Evolutionary conservation across 2,888 invertebrate genomes (phyloP).

Genomic region (Chloroclysta siterata): DNA sequence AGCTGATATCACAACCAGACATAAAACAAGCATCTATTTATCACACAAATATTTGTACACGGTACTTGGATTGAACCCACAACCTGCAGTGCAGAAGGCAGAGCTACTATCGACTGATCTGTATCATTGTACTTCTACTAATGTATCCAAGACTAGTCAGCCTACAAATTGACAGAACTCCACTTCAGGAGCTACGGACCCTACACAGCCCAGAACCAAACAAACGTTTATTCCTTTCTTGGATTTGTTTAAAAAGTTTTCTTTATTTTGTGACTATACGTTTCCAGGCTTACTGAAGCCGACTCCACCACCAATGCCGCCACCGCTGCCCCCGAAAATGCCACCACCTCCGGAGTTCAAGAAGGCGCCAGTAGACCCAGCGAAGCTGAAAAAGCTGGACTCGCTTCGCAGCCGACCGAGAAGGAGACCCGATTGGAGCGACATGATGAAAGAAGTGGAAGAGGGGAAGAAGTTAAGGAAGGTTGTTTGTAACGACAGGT

Average conservation of each 20-base stretch:
- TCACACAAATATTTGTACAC: too few species aligned
- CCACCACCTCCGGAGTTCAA: slow-evolving; percentile 86
- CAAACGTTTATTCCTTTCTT: too few species aligned
- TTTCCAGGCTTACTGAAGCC: slow-evolving; percentile 74
- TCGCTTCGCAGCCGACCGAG: slow-evolving; percentile 90
- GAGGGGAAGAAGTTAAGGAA: slow-evolving; percentile 91
- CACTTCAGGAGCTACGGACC: too few species aligned
- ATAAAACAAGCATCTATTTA: too few species aligned
- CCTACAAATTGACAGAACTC: too few species aligned
- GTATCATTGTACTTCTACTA: too few species aligned
- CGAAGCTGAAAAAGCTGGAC: slow-evolving; percentile 88
- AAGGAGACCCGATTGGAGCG: slow-evolving; percentile 94
- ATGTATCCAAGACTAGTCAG: too few species aligned
- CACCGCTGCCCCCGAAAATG: slow-evolving; percentile 89
- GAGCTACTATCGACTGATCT: too few species aligned
- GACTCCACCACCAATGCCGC: slow-evolving; percentile 87
- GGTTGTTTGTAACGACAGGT: slow-evolving; percentile 91
- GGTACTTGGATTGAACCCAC: too few species aligned
- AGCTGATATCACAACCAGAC: too few species aligned
- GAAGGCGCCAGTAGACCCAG: slow-evolving; percentile 84
- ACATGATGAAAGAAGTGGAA: slow-evolving; percentile 97
- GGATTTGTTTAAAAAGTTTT: neutral
- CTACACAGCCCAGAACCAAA: too few species aligned
- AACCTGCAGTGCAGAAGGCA: too few species aligned
- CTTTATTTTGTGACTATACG: neutral